Percentiles rank a stretch among this genome's conserved stretches.
phyloP scores from a whole-genome alignment of 2,888 invertebrate genomes.

The Tortrix viridana region DNA sequence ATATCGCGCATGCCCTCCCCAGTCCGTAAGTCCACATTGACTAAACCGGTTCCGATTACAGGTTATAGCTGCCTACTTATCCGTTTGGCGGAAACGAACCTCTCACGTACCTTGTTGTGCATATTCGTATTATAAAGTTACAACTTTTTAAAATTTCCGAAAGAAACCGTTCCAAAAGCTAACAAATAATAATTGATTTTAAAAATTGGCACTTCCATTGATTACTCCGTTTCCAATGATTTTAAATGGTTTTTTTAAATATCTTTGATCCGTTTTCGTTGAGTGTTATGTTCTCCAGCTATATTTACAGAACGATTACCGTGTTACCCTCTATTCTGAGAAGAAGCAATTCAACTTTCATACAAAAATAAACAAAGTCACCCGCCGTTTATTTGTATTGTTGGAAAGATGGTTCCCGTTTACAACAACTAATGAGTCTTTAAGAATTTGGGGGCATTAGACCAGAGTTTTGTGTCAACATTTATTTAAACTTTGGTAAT shows the following conservation, averaged over 20 bases:
- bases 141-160: slow-evolving; percentile 25
- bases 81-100: slow-evolving; percentile 81
- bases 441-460: slow-evolving; percentile 63
- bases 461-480: slow-evolving; percentile 43
- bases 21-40: slow-evolving; percentile 78
- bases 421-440: slow-evolving; percentile 70
- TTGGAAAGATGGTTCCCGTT: slow-evolving; percentile 63
- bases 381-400: slow-evolving; percentile 74
- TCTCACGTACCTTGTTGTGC: slow-evolving; percentile 65
- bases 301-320: slow-evolving; percentile 74
- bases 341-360: slow-evolving; percentile 74
- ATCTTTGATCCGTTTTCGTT: background rate
- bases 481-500: slow-evolving; percentile 35
- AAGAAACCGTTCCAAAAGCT: slow-evolving; percentile 1
- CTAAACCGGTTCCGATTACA: slow-evolving; percentile 82
- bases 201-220: background rate
- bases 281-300: slow-evolving; percentile 41
- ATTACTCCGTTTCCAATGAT: slow-evolving; percentile 1
- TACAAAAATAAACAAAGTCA: slow-evolving; percentile 77
- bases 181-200: background rate
- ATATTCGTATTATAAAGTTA: slow-evolving; percentile 47
- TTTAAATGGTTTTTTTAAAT: slow-evolving; percentile 7
- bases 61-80: slow-evolving; percentile 81
- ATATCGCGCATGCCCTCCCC: slow-evolving; percentile 79
- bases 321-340: slow-evolving; percentile 69